Conservation (phyloP, 2,888 invertebrate genomes). For the Drosophila peninsularis region DNA sequence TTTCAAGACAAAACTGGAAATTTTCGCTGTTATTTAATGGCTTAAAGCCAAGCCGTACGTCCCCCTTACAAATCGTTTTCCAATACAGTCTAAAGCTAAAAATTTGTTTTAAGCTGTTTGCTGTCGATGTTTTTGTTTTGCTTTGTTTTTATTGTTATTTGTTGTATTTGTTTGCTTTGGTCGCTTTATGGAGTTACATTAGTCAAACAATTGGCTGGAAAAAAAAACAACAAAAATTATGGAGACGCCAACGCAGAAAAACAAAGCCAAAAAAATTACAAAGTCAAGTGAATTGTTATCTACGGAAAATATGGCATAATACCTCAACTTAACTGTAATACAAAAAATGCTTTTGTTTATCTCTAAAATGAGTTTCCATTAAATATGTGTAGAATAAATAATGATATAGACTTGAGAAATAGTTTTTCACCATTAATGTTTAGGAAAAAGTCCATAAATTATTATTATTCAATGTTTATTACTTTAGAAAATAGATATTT, state of each 20-base stretch:
- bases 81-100: slow-evolving; percentile 30
- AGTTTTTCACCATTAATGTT: background rate
- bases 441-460: background rate
- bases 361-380: background rate
- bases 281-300: slow-evolving; percentile 49
- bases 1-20: slow-evolving; percentile 45
- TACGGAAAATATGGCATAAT: slow-evolving; percentile 24
- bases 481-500: background rate
- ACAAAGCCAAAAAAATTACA: slow-evolving; percentile 25
- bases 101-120: slow-evolving; percentile 36
- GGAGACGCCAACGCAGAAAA: slow-evolving; percentile 33
- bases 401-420: background rate
- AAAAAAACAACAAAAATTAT: slow-evolving; percentile 14
- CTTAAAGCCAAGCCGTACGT: slow-evolving; percentile 17
- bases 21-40: slow-evolving; percentile 47
- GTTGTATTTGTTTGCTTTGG: slow-evolving; percentile 39
- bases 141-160: slow-evolving; percentile 19
- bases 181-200: slow-evolving; percentile 47
- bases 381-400: slow-evolving; percentile 1
- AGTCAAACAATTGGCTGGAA: slow-evolving; percentile 54
- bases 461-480: background rate
- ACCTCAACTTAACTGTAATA: slow-evolving; percentile 15
- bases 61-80: slow-evolving; percentile 37
- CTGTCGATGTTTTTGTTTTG: slow-evolving; percentile 15
- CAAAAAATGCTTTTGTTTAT: background rate